Evolutionary conservation across 2,888 invertebrate genomes (phyloP).

Genomic region (Tetramorium bicarinatum): DNA sequence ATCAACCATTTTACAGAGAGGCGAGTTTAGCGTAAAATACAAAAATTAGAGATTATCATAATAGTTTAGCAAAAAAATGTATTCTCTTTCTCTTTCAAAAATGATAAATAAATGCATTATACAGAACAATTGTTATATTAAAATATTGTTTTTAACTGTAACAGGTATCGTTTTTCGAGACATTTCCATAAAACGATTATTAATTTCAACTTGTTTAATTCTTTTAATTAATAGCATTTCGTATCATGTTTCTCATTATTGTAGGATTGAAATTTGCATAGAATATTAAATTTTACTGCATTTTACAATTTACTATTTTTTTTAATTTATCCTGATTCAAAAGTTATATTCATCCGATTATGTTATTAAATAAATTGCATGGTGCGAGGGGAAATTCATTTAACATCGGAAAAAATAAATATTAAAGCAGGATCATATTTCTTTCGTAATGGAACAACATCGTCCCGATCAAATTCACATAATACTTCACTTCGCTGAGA

Average conservation of each 20-base stretch:
- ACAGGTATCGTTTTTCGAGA: slow-evolving; percentile 29
- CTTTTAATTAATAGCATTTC: slow-evolving; percentile 52
- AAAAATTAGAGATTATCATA: neutral
- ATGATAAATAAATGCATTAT: slow-evolving; percentile 12
- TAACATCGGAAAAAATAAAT: slow-evolving; percentile 54
- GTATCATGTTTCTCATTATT: slow-evolving; percentile 50
- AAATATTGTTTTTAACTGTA: slow-evolving; percentile 30
- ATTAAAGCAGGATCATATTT: slow-evolving; percentile 52
- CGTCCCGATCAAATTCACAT: slow-evolving; percentile 37
- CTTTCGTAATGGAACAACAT: slow-evolving; percentile 52
- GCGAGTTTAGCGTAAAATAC: neutral
- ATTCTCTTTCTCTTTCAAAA: neutral
- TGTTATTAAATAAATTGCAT: slow-evolving; percentile 53
- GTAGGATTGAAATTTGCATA: slow-evolving; percentile 39
- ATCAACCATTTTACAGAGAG: slow-evolving; percentile 5
- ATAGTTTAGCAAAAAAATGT: neutral
- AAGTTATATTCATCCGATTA: slow-evolving; percentile 45
- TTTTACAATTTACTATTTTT: slow-evolving; percentile 47
- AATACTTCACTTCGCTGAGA: neutral
- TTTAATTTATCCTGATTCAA: slow-evolving; percentile 37
- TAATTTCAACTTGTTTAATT: slow-evolving; percentile 51
- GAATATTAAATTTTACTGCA: slow-evolving; percentile 52
- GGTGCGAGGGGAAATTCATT: slow-evolving; percentile 36
- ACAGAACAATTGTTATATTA: slow-evolving; percentile 16
- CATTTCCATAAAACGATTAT: slow-evolving; percentile 49